These are phyloP conservation scores for Emydocephalus ijimae DNA, from an alignment of 2,113 vertebrate species.

Conservation along the genomic window DNA sequence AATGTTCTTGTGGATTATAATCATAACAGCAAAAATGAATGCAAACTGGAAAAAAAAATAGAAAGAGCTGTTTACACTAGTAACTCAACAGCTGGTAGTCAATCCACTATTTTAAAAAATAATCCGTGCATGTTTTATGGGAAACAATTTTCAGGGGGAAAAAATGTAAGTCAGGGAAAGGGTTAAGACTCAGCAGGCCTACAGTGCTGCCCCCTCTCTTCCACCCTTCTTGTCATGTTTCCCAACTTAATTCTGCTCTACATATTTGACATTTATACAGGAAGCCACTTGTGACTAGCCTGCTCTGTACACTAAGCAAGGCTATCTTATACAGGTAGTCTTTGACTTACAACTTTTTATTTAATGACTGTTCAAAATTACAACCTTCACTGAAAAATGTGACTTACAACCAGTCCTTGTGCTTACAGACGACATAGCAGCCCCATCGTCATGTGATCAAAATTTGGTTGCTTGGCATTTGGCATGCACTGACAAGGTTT, in stretches of 20 bases:
- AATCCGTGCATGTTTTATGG: background rate
- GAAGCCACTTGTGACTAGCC: background rate
- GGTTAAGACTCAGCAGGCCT: background rate
- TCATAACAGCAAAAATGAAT: background rate
- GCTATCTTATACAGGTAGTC: background rate
- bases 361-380: background rate
- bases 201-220: background rate
- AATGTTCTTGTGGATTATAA: background rate
- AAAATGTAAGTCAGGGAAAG: background rate
- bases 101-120: background rate
- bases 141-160: background rate
- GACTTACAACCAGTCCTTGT: background rate
- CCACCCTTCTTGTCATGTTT: background rate
- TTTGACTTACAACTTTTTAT: background rate
- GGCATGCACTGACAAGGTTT: background rate
- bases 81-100: background rate
- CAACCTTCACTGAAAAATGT: background rate
- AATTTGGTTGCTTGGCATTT: background rate
- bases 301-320: background rate
- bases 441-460: background rate
- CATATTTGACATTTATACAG: background rate
- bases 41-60: background rate
- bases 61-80: background rate
- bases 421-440: too few relatives aligned
- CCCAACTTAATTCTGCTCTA: background rate